These are phyloP conservation scores for Aphidius colemani DNA, from an alignment of 2,888 invertebrate genomes.

Conservation along the genomic window DNA sequence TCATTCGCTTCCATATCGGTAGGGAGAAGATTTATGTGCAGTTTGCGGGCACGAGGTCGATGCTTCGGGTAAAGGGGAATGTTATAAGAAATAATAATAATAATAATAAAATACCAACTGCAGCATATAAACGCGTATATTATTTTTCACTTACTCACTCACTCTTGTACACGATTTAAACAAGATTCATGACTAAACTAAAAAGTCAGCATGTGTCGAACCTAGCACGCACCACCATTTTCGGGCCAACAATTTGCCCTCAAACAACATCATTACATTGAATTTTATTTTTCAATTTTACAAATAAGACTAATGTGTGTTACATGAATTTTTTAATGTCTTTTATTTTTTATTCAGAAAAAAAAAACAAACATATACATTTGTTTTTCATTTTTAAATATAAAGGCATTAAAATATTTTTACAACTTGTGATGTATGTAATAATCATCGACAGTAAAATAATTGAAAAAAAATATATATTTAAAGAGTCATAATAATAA, in stretches of 20 bases:
- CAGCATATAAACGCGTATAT: constrained; percentile 13
- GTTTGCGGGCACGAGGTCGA: constrained; percentile 27
- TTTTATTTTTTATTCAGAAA: no score
- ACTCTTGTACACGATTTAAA: no score
- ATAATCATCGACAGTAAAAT: constrained; percentile 15
- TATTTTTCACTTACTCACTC: constrained; percentile 2
- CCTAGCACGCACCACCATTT: constrained; percentile 29
- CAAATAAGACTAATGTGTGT: no score
- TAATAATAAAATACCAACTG: constrained; percentile 18
- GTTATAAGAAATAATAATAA: constrained; percentile 13
- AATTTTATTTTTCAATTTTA: no score
- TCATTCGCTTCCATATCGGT: constrained; percentile 25
- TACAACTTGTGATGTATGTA: no score
- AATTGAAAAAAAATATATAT: neutral
- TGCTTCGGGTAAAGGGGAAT: neutral
- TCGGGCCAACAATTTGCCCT: constrained; percentile 30
- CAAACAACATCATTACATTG: no score
- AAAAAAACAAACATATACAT: no score
- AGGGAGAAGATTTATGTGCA: constrained; percentile 29
- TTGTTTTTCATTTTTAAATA: no score
- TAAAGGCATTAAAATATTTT: no score
- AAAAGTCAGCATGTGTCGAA: constrained; percentile 19
- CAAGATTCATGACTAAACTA: no score
- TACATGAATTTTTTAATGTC: no score
- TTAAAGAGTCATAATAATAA: no score